A percentile compares a stretch with the other conserved stretches of the same genome.
phyloP scores from a whole-genome alignment of 2,113 vertebrate genomes.

The Eolophus roseicapilla region DNA sequence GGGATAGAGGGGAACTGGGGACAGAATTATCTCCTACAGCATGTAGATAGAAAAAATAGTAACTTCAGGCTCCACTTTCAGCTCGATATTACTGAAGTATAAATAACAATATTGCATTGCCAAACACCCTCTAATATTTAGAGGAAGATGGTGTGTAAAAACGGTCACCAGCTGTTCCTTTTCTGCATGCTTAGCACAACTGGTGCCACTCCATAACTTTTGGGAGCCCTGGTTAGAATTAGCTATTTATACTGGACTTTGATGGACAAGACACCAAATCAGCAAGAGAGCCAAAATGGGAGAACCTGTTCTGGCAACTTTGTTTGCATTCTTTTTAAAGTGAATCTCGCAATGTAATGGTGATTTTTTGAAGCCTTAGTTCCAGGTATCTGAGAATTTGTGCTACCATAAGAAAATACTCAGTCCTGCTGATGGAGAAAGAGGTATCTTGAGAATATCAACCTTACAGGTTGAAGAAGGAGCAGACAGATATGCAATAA shows the following conservation, averaged over 20 bases:
- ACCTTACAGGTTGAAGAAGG: not conserved
- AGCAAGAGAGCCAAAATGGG: not conserved
- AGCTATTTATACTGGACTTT: not conserved
- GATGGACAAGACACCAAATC: not conserved
- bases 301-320: not conserved
- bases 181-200: not conserved
- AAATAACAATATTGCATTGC: not conserved
- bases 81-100: not conserved
- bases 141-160: not conserved
- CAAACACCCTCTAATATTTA: not conserved
- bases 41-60: not conserved
- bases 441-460: not conserved
- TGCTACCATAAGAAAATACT: not conserved
- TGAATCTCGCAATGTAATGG: not conserved
- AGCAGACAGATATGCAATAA: not conserved
- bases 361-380: not conserved
- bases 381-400: not conserved
- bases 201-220: not conserved
- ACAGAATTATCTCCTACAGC: not conserved
- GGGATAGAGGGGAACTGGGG: not conserved
- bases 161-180: slow-evolving; percentile 19
- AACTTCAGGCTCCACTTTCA: not conserved
- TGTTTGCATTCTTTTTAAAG: not conserved
- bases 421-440: not conserved
- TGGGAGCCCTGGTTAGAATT: not conserved